Percentiles rank a stretch among this genome's conserved stretches.
phyloP scores from a whole-genome alignment of 2,888 invertebrate genomes.

The Apamea crenata region DNA sequence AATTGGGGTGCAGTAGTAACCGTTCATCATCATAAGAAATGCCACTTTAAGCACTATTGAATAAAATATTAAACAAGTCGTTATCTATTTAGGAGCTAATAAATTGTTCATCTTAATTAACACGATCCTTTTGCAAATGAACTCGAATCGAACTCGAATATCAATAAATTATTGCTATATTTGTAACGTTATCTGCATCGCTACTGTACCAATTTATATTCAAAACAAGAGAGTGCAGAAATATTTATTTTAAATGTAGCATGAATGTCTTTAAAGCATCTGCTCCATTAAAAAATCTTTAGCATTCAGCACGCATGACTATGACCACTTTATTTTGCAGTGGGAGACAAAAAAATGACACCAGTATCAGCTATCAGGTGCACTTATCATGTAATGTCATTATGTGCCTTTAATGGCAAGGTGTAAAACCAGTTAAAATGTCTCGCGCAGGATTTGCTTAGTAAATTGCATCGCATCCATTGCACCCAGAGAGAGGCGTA shows the following conservation, averaged over 20 bases:
- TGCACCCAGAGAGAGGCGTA: conserved; percentile 76
- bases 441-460: conserved; percentile 73
- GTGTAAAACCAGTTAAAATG: conserved; percentile 75
- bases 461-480: conserved; percentile 81
- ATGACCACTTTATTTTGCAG: conserved; percentile 58
- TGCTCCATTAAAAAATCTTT: conserved; percentile 50
- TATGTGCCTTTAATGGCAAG: conserved; percentile 65
- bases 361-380: conserved; percentile 53
- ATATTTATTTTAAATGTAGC: conserved; percentile 51
- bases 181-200: conserved; percentile 38
- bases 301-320: conserved; percentile 58
- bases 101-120: conserved; percentile 23
- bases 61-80: background rate
- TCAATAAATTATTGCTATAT: conserved; percentile 42
- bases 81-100: conserved; percentile 4
- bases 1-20: background rate
- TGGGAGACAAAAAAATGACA: conserved; percentile 58
- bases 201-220: conserved; percentile 46
- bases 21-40: background rate
- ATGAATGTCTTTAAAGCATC: conserved; percentile 36
- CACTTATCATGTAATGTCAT: conserved; percentile 63
- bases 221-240: conserved; percentile 39
- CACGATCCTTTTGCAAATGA: conserved; percentile 1
- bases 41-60: background rate
- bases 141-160: conserved; percentile 13